Percentiles rank a stretch among this genome's conserved stretches.
These are phyloP conservation scores for Myiotriccus ornatus DNA, from an alignment of 2,797 vertebrate species.

Conservation along the genomic window DNA sequence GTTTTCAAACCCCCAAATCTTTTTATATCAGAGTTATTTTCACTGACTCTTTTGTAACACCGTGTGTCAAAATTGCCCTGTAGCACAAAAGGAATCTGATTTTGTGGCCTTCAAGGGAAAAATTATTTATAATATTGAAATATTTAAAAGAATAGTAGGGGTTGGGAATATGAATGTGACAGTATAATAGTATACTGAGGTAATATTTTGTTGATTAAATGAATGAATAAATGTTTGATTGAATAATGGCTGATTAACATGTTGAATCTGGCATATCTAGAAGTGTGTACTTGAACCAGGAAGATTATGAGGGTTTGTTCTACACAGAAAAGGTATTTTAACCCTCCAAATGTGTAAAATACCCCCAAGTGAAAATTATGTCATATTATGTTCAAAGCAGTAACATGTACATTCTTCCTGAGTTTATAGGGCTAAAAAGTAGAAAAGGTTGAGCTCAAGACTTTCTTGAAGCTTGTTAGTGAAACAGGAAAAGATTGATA, in stretches of 20 bases:
- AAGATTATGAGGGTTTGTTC: background rate
- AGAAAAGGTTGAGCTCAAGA: background rate
- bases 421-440: background rate
- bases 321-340: background rate
- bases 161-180: background rate
- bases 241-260: background rate
- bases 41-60: background rate
- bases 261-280: background rate
- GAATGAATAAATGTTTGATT: background rate
- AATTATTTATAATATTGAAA: background rate
- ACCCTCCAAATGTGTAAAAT: background rate
- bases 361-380: background rate
- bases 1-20: rapidly evolving
- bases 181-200: background rate
- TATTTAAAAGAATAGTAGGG: background rate
- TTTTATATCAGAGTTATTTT: background rate
- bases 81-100: background rate
- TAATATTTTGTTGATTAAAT: background rate
- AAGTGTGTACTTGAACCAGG: background rate
- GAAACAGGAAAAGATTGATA: background rate
- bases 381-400: background rate
- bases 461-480: background rate
- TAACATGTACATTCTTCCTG: background rate
- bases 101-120: background rate
- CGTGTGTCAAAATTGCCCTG: background rate